Base-by-base conservation (phyloP, 2,888 invertebrate species). In the Yponomeuta cagnagella region DNA sequence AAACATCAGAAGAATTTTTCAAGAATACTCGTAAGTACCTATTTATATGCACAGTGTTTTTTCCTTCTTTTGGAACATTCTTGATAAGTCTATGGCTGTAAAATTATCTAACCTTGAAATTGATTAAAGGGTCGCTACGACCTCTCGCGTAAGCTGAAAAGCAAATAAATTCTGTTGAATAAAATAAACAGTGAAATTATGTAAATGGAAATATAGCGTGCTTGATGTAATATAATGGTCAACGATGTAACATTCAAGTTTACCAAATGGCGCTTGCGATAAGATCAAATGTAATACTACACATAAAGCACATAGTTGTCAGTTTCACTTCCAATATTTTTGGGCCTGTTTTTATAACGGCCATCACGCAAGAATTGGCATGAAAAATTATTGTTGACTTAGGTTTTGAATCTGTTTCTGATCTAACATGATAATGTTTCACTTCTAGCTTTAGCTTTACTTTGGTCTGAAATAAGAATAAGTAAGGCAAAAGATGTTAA, bases 311-410 rank as follows among this genome's bases (percentile, higher is more conserved):
- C 64, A 64, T 64, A 64, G 30, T 64, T 64, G 64, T 64, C 64
- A 64, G 23, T 64, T 64, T 64, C 64, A 30, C 64, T 31, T 64
- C 64, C 64, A 58, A 64, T 31, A 64, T 64, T 64, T 64, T 64
- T 43, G 43, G 64, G 64, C 64, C 64, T 10, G 64, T 8, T 23
- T 31, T 79, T 79, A 78, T 79, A 78, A 81, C 78, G 79, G 76
- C 48, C 72, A 77, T 76, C 64, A 64, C 64, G 77, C 75, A 74
- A 75, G 76, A 58, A 58, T 12, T 15, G 15, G 15, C 15, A 2
- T 58, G 52, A 58, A 58, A 58, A 58, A 58, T 15, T 58, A 58
- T 3, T 58, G 12, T 58, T 12, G 15, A 58, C 15, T 15, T 58
- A 15, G 52, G 5, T 15, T 0, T 15, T 58, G 3, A 15, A 58